phyloP scores from a whole-genome alignment of 2,888 invertebrate genomes.

The Tineola bisselliella region DNA sequence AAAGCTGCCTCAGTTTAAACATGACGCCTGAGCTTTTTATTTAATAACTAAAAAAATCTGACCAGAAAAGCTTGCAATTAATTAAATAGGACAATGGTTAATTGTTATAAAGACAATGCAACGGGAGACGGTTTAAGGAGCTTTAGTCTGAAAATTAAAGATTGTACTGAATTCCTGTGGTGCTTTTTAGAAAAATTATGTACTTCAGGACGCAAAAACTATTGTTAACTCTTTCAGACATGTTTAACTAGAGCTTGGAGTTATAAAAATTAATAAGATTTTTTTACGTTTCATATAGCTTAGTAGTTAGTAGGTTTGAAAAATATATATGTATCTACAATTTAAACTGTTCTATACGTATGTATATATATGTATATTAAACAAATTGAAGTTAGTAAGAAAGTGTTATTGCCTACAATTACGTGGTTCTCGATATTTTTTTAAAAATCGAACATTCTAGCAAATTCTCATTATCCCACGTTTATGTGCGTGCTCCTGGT shows the following conservation, averaged over 20 bases:
- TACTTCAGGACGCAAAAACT: background rate
- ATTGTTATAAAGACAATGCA: background rate
- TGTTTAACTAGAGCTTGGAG: background rate
- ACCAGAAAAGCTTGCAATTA: background rate
- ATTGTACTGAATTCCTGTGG: too few relatives aligned
- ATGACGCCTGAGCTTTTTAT: too few relatives aligned
- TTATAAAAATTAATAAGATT: background rate
- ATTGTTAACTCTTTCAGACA: background rate
- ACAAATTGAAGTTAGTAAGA: too few relatives aligned
- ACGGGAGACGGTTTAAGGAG: background rate
- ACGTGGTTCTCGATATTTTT: background rate
- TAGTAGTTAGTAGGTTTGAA: too few relatives aligned
- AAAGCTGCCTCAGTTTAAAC: too few relatives aligned
- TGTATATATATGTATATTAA: too few relatives aligned
- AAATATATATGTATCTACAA: too few relatives aligned
- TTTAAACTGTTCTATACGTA: too few relatives aligned
- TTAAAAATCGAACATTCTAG: background rate
- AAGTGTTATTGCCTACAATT: constrained; percentile 7
- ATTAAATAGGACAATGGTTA: background rate
- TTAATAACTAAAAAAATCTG: background rate
- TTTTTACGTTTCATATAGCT: too few relatives aligned
- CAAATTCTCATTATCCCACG: background rate
- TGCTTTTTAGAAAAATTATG: too few relatives aligned
- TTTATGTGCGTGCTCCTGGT: background rate
- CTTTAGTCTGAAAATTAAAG: too few relatives aligned